Evolutionary conservation across 2,888 invertebrate species (phyloP), one percentile per base, ranked within the genome.

Genomic region (Halictus quadricinctus): DNA sequence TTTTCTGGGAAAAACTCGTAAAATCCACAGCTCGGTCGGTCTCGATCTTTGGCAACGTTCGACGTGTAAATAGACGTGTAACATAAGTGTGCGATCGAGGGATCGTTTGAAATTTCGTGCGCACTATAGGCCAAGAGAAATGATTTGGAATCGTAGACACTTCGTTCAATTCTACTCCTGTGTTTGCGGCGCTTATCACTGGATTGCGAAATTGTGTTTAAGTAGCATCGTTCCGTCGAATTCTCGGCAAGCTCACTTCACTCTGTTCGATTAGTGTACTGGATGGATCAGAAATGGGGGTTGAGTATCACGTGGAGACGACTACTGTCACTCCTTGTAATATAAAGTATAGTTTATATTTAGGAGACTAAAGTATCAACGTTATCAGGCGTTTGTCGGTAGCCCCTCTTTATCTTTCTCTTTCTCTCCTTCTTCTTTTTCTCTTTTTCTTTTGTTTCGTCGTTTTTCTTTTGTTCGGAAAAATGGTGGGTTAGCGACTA

Each of bases 221-320:
- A 84, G 80, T 74, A 84, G 87, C 82, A 74, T 83, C 46, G 21
- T 41, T 76, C 64, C 60, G 75, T 80, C 60, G n/a, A 77, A 78
- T 79, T 75, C 66, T 70, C 5, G 74, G 76, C 83, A 86, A 83
- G 80, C 86, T 80, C 80, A 76, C 66, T 70, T 75, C 75, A 84
- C 36, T 72, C 84, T 46, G 76, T 84, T 74, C 78, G 84, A 86
- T 74, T 80, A 80, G 81, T 82, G 74, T 83, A 85, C 79, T 89
- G 83, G 85, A 87, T 89, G 88, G 84, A 81, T 88, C 81, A 83
- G 85, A 83, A 82, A 88, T 87, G 83, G 79, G 86, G 79, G 43
- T 76, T 87, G 75, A 81, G 83, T 80, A 85, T 89, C 86, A 79
- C 84, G 76, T 81, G 83, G 80, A 89, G 84, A 50, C 77, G 73